Percentiles rank a stretch among this genome's conserved stretches.
Conservation (phyloP, 2,888 invertebrate species). For the Drosophila cracens region DNA sequence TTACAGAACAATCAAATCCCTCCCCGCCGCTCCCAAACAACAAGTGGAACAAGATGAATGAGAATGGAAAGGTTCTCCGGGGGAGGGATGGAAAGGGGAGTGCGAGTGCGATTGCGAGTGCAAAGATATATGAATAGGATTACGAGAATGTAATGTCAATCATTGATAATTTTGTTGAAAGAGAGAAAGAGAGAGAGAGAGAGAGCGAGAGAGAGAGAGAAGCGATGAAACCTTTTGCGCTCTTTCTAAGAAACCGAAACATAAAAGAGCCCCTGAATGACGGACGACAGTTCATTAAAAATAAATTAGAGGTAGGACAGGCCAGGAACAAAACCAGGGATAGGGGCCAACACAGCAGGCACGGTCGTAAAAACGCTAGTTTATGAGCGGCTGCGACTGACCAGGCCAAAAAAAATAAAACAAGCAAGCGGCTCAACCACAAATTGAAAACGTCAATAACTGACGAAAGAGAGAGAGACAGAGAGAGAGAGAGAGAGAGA, state of each 20-base stretch:
- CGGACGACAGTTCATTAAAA: constrained; percentile 64
- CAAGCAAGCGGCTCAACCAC: constrained; percentile 12
- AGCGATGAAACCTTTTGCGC: constrained; percentile 19
- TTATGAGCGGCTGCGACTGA: constrained; percentile 2
- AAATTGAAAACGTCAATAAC: constrained; percentile 22
- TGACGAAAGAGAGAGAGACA: not conserved
- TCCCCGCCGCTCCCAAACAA: constrained; percentile 1
- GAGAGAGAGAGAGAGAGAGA: not conserved
- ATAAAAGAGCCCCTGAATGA: constrained; percentile 36
- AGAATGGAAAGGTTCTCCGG: not conserved
- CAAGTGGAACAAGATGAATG: constrained; percentile 23
- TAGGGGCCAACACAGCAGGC: not conserved
- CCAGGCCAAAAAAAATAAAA: constrained; percentile 14
- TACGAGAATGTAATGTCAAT: constrained; percentile 58
- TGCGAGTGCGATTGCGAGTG: not conserved
- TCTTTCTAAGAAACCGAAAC: constrained; percentile 42
- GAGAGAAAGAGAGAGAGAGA: not conserved
- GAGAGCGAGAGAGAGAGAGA: not conserved
- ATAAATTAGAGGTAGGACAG: constrained; percentile 48
- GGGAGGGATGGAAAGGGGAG: not conserved
- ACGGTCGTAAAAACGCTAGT: constrained; percentile 35
- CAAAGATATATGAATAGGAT: constrained; percentile 23
- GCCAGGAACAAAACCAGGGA: not conserved
- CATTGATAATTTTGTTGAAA: constrained; percentile 43
- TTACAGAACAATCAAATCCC: constrained; percentile 35